These are phyloP conservation scores for Lasioglossum baleicum DNA, from an alignment of 1,140 invertebrate genomes.

Conservation along the genomic window DNA sequence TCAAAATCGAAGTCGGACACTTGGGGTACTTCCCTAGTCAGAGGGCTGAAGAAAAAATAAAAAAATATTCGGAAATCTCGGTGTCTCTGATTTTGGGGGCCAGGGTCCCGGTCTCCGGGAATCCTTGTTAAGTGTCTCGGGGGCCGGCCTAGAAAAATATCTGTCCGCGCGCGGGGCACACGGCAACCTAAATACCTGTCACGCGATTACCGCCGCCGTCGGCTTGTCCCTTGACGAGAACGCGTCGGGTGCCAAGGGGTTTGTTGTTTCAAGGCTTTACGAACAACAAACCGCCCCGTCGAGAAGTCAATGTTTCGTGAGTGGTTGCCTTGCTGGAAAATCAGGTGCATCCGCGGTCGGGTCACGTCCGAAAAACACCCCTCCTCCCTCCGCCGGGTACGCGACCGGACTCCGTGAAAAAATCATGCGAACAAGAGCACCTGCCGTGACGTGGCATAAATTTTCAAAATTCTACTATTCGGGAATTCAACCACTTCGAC, in stretches of 20 bases:
- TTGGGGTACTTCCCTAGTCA: no score
- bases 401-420: neutral
- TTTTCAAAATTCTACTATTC: neutral
- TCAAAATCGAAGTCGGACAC: no score
- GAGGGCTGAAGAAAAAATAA: no score
- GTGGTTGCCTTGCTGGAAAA: neutral
- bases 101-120: neutral
- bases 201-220: neutral
- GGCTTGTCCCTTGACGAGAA: neutral
- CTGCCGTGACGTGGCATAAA: neutral
- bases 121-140: neutral
- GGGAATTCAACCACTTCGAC: no score
- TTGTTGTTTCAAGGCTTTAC: slow-evolving; percentile 4
- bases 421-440: neutral
- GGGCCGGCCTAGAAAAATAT: slow-evolving; percentile 1
- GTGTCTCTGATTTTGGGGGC: neutral
- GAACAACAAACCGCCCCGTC: neutral
- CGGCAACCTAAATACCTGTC: slow-evolving; percentile 1
- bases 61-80: neutral
- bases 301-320: slow-evolving; percentile 5
- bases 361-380: slow-evolving; percentile 3
- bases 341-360: slow-evolving; percentile 4
- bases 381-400: neutral
- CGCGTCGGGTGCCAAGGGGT: neutral
- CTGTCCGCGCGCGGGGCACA: neutral